These are phyloP conservation scores for Parnassius apollo DNA, from an alignment of 2,888 invertebrate genomes.

Conservation along the genomic window DNA sequence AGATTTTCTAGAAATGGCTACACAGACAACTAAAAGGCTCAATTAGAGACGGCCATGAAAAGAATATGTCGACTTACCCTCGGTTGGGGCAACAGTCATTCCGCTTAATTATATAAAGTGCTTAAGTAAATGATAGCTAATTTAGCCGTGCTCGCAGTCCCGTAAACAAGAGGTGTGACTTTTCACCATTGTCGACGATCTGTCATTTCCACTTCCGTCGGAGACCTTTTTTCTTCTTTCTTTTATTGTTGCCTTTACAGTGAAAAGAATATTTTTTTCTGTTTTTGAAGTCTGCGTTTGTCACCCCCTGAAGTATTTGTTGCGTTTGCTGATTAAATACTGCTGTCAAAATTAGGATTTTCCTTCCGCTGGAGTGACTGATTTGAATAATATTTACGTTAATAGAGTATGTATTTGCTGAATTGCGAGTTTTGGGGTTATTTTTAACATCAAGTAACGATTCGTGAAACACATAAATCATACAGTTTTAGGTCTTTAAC, in stretches of 20 bases:
- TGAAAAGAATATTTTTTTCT: constrained; percentile 73
- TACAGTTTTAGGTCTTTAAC: too few species aligned
- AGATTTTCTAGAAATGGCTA: constrained; percentile 17
- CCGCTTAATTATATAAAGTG: constrained; percentile 78
- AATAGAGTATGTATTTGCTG: too few species aligned
- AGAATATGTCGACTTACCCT: constrained; percentile 58
- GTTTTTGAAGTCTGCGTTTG: constrained; percentile 70
- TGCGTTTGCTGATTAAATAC: constrained; percentile 74
- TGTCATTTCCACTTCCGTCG: constrained; percentile 77
- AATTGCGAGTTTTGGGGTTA: too few species aligned
- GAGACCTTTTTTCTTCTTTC: constrained; percentile 61
- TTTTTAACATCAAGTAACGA: too few species aligned
- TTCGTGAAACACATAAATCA: too few species aligned
- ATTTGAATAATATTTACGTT: constrained; percentile 29
- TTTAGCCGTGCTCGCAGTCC: constrained; percentile 61
- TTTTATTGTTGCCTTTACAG: constrained; percentile 74
- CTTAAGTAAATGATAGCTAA: constrained; percentile 81
- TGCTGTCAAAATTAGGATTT: constrained; percentile 67
- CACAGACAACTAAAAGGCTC: constrained; percentile 47
- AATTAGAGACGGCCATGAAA: constrained; percentile 62
- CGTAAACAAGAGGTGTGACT: constrained; percentile 81
- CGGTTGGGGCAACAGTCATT: constrained; percentile 64
- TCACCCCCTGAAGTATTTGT: constrained; percentile 74
- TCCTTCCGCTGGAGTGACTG: constrained; percentile 45
- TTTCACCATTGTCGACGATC: constrained; percentile 77